phyloP scores from a whole-genome alignment of 2,888 invertebrate genomes.

The Acleris cristana region DNA sequence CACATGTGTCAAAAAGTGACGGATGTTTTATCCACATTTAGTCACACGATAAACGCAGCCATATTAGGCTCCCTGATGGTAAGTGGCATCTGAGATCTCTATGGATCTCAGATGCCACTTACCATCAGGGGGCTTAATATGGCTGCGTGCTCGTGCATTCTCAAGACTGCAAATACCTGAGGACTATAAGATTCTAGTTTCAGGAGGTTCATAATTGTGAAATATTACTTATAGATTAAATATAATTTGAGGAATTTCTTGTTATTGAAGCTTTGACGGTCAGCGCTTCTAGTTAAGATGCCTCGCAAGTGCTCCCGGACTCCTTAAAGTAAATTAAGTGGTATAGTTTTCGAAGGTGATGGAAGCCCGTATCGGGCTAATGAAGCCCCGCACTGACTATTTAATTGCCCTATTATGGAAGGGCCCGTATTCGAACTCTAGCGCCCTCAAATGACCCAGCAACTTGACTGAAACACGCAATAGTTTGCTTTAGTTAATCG shows the following conservation, averaged over 20 bases:
- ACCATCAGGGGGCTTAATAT: too few relatives aligned
- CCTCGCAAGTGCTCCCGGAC: conserved; percentile 8
- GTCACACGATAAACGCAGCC: too few relatives aligned
- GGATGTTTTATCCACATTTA: too few relatives aligned
- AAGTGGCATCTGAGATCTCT: too few relatives aligned
- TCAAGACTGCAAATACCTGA: too few relatives aligned
- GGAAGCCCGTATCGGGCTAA: conserved; percentile 54
- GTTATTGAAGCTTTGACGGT: background rate
- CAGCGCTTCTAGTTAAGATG: conserved; percentile 3
- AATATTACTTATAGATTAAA: background rate
- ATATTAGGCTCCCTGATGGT: too few relatives aligned
- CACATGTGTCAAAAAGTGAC: too few relatives aligned
- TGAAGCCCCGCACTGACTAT: conserved; percentile 72
- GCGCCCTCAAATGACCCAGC: conserved; percentile 74
- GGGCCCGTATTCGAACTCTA: conserved; percentile 68
- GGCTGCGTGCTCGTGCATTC: too few relatives aligned
- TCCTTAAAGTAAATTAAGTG: conserved; percentile 18
- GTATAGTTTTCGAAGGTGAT: conserved; percentile 43
- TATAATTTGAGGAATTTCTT: background rate
- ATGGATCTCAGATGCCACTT: too few relatives aligned
- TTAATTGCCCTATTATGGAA: conserved; percentile 71
- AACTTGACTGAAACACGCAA: conserved; percentile 81
- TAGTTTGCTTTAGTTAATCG: conserved; percentile 54
- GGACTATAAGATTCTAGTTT: too few relatives aligned
- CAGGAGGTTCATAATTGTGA: too few relatives aligned